These are phyloP conservation scores for Megalopta genalis DNA, from an alignment of 1,140 invertebrate genomes.

Conservation along the genomic window DNA sequence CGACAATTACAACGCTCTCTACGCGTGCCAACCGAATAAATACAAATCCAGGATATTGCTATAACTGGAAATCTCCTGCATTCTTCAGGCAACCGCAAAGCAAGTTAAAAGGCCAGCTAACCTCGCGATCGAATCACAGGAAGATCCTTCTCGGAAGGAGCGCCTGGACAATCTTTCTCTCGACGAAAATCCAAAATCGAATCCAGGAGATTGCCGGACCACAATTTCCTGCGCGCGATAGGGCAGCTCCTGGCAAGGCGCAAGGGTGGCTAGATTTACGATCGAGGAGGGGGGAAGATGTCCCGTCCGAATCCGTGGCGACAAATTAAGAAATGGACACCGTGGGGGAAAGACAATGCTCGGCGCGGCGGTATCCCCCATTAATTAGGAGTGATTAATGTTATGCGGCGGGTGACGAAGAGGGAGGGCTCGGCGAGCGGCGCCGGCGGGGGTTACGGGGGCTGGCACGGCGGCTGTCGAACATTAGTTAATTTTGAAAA, in stretches of 20 bases:
- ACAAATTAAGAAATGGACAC: slow-evolving; percentile 45
- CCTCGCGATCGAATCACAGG: too few species aligned
- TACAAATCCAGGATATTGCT: too few species aligned
- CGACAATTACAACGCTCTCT: too few species aligned
- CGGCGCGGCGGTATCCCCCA: not conserved
- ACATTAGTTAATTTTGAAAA: slow-evolving; percentile 76
- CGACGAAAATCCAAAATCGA: too few species aligned
- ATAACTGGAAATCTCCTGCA: too few species aligned
- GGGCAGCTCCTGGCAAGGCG: not conserved
- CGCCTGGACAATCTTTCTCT: too few species aligned
- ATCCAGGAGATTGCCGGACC: not conserved
- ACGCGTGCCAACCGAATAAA: too few species aligned
- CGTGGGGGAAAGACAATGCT: not conserved
- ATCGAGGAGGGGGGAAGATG: not conserved
- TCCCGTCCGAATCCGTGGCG: not conserved
- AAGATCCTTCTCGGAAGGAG: too few species aligned
- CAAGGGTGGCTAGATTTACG: not conserved
- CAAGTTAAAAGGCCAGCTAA: too few species aligned
- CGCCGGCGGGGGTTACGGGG: not conserved
- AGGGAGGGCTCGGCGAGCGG: not conserved
- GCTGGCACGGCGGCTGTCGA: slow-evolving; percentile 62
- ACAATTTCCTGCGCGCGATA: not conserved
- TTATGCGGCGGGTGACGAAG: slow-evolving; percentile 17
- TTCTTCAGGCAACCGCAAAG: too few species aligned
- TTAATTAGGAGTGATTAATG: slow-evolving; percentile 69